Evolutionary conservation across 2,797 vertebrate genomes (phyloP), one percentile per base, ranked within the genome.

Genomic region (Melanogrammus aeglefinus): DNA sequence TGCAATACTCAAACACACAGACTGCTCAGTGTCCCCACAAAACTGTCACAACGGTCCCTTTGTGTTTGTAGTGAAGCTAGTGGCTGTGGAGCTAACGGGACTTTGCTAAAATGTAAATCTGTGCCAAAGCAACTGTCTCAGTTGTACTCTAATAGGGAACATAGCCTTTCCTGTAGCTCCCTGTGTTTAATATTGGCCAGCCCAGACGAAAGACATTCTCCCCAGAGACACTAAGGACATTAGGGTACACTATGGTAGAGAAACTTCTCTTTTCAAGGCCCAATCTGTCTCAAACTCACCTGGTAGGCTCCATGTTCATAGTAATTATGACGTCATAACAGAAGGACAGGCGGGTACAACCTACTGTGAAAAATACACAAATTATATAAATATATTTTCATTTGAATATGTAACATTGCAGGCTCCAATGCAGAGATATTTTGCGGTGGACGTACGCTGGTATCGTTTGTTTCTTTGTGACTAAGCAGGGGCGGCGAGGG

Each of bases 81-180:
- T 85, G 90, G 90, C 90, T 86, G 87, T 91, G 90, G 88, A 91
- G 88, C 91, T 88, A 92, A 92, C 86, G 90, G 90, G 88, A 91
- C 89, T 91, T 93, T 93, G 89, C 93, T 91, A 90, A 86, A 91
- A 93, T 93, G 92, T 93, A 95, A 91, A 93, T 91, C 91, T 91
- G 94, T 94, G 94, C 94, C 94, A 95, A 95, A 95, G 94, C 93
- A 94, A 94, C 92, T 92, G 90, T 92, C 93, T 93, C 94, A 94
- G 92, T 93, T 94, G 92, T 94, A 91, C 92, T 91, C 89, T 89
- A 89, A 94, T 90, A 90, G 87, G 86, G 76, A 77, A 89, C 88
- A 91, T 83, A 38, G 73, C 16, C 8, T 39, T 12, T 24, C 35
- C 66, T 71, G 69, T 29, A 71, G 69, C 69, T 71, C 69, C 69